Evolutionary conservation across 2,797 vertebrate species (phyloP).

Genomic region (Adrianichthys oophorus): DNA sequence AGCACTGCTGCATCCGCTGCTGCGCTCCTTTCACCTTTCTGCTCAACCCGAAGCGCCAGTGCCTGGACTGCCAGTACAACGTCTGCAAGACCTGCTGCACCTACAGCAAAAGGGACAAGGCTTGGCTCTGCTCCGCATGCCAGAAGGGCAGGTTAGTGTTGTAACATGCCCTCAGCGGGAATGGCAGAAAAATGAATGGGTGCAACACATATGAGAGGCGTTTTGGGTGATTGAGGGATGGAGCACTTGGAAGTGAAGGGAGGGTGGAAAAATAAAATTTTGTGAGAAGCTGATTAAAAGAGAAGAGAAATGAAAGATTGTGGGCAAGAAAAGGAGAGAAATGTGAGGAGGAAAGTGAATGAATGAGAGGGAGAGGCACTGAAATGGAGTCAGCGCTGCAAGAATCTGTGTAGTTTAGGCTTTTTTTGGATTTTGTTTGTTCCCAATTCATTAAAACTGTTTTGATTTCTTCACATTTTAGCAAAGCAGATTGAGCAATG

Average conservation of each 20-base stretch:
- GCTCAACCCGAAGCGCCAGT: slow-evolving; percentile 89
- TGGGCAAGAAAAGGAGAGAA: slow-evolving; percentile 9
- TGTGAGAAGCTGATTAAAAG: slow-evolving; percentile 3
- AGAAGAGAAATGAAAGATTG: slow-evolving; percentile 5
- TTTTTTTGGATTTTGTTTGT: too few relatives aligned
- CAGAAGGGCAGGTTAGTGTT: slow-evolving; percentile 91
- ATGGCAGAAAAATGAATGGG: slow-evolving; percentile 39
- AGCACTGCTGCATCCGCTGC: slow-evolving; percentile 97
- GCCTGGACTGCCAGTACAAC: slow-evolving; percentile 92
- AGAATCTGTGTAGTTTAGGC: not conserved
- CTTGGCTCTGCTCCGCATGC: slow-evolving; percentile 90
- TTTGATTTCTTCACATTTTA: too few relatives aligned
- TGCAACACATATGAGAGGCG: slow-evolving; percentile 6
- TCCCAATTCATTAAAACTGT: too few relatives aligned
- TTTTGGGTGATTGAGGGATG: slow-evolving; percentile 14
- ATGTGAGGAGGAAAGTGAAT: slow-evolving; percentile 42
- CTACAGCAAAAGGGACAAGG: slow-evolving; percentile 87
- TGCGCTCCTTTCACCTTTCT: slow-evolving; percentile 94
- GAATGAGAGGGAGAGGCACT: slow-evolving; percentile 17
- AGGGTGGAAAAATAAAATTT: slow-evolving; percentile 1
- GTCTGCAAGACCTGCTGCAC: slow-evolving; percentile 93
- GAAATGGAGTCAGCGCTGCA: not conserved
- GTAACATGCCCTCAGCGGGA: slow-evolving; percentile 24
- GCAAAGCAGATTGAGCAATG: too few relatives aligned
- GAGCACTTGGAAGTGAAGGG: slow-evolving; percentile 11